These are phyloP conservation scores for Ciconia boyciana DNA, from an alignment of 2,113 vertebrate genomes.

Conservation along the genomic window DNA sequence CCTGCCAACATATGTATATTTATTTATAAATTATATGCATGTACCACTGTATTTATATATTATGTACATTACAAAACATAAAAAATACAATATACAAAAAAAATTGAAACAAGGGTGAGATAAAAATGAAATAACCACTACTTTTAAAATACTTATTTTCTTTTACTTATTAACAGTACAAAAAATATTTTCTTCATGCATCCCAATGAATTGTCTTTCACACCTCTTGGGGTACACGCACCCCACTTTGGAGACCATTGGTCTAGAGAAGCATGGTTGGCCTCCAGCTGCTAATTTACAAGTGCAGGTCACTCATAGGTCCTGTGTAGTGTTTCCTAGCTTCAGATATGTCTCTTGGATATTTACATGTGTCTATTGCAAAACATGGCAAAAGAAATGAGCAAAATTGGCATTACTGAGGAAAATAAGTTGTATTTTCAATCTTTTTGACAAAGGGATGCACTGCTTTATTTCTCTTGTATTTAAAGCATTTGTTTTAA, in stretches of 20 bases:
- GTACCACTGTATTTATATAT: not conserved
- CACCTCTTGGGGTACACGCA: accelerated
- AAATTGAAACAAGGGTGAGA: not conserved
- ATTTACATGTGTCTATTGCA: not conserved
- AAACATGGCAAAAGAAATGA: not conserved
- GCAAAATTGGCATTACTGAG: accelerated
- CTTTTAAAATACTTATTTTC: not conserved
- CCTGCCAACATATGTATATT: not conserved
- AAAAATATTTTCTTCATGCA: not conserved
- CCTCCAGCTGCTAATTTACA: not conserved
- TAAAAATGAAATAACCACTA: not conserved
- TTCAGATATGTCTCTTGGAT: not conserved
- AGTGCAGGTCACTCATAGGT: not conserved
- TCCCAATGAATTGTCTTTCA: not conserved
- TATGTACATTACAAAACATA: not conserved
- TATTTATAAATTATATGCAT: not conserved
- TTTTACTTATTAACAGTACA: not conserved
- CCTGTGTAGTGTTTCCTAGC: not conserved
- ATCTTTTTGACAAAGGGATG: not conserved
- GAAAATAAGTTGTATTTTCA: not conserved
- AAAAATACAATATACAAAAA: not conserved
- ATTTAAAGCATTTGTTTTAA: not conserved
- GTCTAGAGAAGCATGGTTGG: not conserved
- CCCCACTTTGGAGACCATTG: accelerated
- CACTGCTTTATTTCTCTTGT: not conserved